Percentiles rank a stretch among this genome's conserved stretches.
These are phyloP conservation scores for Rissa tridactyla DNA, from an alignment of 2,113 vertebrate species.

Conservation along the genomic window DNA sequence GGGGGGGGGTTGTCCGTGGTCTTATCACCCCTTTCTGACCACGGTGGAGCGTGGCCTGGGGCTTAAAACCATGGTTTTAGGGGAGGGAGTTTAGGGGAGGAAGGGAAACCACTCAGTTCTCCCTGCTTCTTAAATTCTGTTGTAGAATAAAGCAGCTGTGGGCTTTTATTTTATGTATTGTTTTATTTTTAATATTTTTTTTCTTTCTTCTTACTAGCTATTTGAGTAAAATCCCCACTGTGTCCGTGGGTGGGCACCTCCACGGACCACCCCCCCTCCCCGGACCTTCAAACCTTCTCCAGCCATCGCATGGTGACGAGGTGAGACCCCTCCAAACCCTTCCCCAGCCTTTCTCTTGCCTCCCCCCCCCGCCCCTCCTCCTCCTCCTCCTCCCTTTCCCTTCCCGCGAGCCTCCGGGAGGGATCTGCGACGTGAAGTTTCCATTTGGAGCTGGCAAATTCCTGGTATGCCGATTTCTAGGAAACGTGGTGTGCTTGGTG, in stretches of 20 bases:
- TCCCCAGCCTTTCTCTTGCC: background rate
- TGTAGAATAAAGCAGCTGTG: background rate
- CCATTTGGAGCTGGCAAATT: constrained; percentile 37
- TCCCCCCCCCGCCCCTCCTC: fast-evolving
- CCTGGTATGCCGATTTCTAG: constrained; percentile 26
- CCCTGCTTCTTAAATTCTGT: background rate
- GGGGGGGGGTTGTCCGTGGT: background rate
- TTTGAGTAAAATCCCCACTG: background rate
- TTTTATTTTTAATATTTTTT: background rate
- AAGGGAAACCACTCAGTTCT: background rate
- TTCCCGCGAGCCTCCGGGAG: background rate
- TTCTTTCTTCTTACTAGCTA: background rate
- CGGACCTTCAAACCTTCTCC: background rate
- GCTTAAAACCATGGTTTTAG: background rate
- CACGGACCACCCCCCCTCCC: background rate
- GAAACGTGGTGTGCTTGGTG: background rate
- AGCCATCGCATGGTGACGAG: background rate
- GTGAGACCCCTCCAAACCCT: background rate
- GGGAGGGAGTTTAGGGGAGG: too few relatives aligned
- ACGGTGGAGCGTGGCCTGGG: background rate
- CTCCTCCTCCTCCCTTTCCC: background rate
- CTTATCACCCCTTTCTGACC: background rate
- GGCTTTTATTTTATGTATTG: background rate
- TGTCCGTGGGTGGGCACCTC: background rate
- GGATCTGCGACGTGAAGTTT: background rate